Base-by-base conservation (phyloP, 2,888 invertebrate genomes). In the Polyommatus iphigenia region DNA sequence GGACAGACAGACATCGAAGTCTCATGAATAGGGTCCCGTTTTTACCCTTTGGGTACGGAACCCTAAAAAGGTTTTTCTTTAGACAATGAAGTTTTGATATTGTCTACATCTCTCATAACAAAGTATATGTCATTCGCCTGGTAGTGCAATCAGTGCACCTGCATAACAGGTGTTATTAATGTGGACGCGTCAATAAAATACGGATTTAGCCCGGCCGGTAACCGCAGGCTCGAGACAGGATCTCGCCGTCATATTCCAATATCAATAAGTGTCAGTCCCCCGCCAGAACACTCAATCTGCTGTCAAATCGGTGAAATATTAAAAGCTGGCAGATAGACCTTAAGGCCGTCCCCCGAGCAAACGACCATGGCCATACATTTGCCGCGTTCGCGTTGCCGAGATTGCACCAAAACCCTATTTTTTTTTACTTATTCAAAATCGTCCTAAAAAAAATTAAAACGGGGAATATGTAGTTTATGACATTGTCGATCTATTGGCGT, bases 121-220 rank as follows among this genome's bases (percentile, higher is more conserved):
- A 67, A 29, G 18, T 67, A 67, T n/a, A 32, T 67, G 32, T 67
- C 32, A 29, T 67, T 67, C 67, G 32, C 29, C 67, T 67, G 67
- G 67, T 4, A n/a, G 62, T 67, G 67, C 67, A 67, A 67, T 67
- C 67, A 15, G 67, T 67, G 67, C 29, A 67, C 67, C 67, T 67
- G 67, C 67, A 67, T 29, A 67, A 67, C 67, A 67, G 67, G 67
- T 67, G 67, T 67, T 67, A 29, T 67, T 67, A 67, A 67, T 67
- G 67, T 67, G 15, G 29, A 29, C 18, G 67, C 29, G 29, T 67
- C 29, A 29, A 67, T 67, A 67, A 32, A 67, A 67, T 29, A 67
- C 29, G 67, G 29, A 67, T 67, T 67, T 67, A 67, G 29, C 67
- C 29, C 2, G 24, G 62, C 24, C 62, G 24, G 62, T 18, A 46